phyloP scores from a whole-genome alignment of 2,797 vertebrate genomes.

The Parauchenoglanis ngamensis region DNA sequence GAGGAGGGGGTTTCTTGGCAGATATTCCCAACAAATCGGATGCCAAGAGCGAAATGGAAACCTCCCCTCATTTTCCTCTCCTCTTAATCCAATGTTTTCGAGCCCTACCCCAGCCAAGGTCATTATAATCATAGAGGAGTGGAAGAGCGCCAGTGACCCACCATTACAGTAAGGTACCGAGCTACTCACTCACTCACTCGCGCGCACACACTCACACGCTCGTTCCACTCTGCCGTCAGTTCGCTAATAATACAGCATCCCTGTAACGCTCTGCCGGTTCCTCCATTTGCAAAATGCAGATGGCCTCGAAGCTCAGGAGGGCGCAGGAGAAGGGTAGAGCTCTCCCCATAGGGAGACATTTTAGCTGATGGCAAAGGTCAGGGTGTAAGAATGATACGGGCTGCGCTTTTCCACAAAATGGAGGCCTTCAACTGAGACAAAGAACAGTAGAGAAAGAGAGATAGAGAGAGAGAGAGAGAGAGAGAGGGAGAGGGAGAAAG shows the following conservation, averaged over 20 bases:
- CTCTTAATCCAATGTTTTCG: slow-evolving; percentile 83
- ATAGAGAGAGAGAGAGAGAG: slow-evolving; percentile 19
- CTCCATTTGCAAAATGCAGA: slow-evolving; percentile 69
- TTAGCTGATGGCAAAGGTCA: slow-evolving; percentile 64
- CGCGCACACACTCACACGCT: background rate
- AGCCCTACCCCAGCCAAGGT: slow-evolving; percentile 80
- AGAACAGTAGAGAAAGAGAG: slow-evolving; percentile 46
- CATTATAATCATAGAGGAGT: slow-evolving; percentile 83
- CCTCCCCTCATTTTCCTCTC: slow-evolving; percentile 81
- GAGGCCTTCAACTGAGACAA: slow-evolving; percentile 56
- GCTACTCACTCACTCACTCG: slow-evolving; percentile 65
- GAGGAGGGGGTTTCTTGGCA: slow-evolving; percentile 71
- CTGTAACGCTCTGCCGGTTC: slow-evolving; percentile 61
- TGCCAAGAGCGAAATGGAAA: slow-evolving; percentile 84
- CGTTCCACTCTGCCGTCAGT: slow-evolving; percentile 58
- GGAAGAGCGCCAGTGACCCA: slow-evolving; percentile 78
- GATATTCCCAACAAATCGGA: slow-evolving; percentile 74
- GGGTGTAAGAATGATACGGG: slow-evolving; percentile 57
- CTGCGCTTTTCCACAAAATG: slow-evolving; percentile 60
- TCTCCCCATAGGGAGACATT: slow-evolving; percentile 60
- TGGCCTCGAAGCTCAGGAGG: slow-evolving; percentile 53
- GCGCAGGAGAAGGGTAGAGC: slow-evolving; percentile 52
- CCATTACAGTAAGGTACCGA: slow-evolving; percentile 76
- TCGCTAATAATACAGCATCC: slow-evolving; percentile 61
- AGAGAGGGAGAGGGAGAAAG: background rate